Percentiles rank a stretch among this genome's conserved stretches.
Evolutionary conservation across 2,888 invertebrate genomes (phyloP).

Genomic region (Lampropteryx suffumata): DNA sequence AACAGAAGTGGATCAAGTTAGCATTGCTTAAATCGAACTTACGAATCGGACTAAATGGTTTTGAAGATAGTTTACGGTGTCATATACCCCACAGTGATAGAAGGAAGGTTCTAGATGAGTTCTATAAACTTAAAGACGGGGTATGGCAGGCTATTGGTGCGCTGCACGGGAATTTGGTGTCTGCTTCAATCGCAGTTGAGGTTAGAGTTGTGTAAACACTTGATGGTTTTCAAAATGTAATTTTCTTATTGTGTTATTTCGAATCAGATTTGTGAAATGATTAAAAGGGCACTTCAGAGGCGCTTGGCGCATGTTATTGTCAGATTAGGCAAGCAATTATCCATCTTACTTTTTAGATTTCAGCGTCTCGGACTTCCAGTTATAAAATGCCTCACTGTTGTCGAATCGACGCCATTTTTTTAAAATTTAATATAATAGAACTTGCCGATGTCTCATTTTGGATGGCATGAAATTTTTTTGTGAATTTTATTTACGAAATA

Average conservation of each 20-base stretch:
- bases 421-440: not conserved
- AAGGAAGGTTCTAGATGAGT: conserved; percentile 47
- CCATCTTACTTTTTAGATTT: too few species aligned
- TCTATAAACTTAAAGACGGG: conserved; percentile 53
- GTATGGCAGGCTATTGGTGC: conserved; percentile 66
- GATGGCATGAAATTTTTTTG: too few species aligned
- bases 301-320: too few species aligned
- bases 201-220: conserved; percentile 30
- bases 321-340: too few species aligned
- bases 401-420: not conserved
- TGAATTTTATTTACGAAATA: too few species aligned
- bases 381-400: too few species aligned
- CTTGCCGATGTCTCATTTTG: too few species aligned
- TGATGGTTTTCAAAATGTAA: too few species aligned
- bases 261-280: too few species aligned
- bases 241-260: too few species aligned
- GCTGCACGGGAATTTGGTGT: conserved; percentile 56
- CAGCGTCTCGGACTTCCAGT: too few species aligned
- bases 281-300: too few species aligned
- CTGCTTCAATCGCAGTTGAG: conserved; percentile 35
- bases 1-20: conserved; percentile 64
- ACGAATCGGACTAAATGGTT: conserved; percentile 48
- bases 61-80: conserved; percentile 49
- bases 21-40: conserved; percentile 56
- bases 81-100: conserved; percentile 43